Conservation (phyloP, 2,888 invertebrate species). For the Andrena flavipes region DNA sequence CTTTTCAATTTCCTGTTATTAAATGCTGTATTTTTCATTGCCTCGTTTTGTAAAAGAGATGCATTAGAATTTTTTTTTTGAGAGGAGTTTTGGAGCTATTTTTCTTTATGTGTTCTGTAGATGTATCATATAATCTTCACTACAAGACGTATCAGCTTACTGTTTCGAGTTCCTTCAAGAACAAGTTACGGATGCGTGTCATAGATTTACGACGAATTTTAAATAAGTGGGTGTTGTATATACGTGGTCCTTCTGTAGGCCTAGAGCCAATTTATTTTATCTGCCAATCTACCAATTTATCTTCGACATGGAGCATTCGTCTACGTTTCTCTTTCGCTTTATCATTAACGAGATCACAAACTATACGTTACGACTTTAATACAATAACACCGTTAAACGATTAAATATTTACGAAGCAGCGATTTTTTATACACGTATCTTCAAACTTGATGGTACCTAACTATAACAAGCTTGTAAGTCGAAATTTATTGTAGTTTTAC, state of each 20-base stretch:
- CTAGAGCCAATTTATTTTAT: conserved; percentile 54
- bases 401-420: not conserved
- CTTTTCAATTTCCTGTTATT: no score
- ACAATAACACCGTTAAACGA: conserved; percentile 14
- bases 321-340: conserved; percentile 48
- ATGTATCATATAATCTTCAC: not conserved
- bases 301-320: conserved; percentile 46
- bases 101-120: not conserved
- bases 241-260: conserved; percentile 29
- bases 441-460: no score
- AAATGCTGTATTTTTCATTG: not conserved
- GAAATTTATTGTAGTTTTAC: no score
- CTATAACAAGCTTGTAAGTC: no score
- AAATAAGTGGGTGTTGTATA: conserved; percentile 35
- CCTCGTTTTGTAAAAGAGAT: not conserved
- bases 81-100: not conserved
- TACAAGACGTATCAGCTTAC: not conserved
- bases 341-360: conserved; percentile 66
- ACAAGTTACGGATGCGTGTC: not conserved
- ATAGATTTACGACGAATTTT: conserved; percentile 54
- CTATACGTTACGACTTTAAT: conserved; percentile 26
- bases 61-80: not conserved
- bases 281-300: conserved; percentile 63
- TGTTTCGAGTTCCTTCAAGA: not conserved
- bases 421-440: no score